Conservation (phyloP, 2,797 vertebrate species). For the Chelmon rostratus region DNA sequence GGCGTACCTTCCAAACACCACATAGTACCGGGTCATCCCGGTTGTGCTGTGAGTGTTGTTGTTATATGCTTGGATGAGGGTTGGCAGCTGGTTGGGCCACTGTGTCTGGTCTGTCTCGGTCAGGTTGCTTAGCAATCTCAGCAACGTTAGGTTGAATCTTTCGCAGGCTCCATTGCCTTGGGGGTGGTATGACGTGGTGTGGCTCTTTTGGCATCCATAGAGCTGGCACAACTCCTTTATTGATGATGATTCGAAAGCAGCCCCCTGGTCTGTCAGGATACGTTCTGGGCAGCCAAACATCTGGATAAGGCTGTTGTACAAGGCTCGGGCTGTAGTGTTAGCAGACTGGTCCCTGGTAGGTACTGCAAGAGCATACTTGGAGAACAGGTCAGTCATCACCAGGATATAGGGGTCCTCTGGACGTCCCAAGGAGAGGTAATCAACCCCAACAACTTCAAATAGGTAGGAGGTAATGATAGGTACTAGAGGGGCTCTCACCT, state of each 20-base stretch:
- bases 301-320: constrained; percentile 1
- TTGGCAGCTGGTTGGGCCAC: not conserved
- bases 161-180: not conserved
- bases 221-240: not conserved
- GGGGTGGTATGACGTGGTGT: not conserved
- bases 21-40: too few relatives aligned
- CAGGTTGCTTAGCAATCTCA: not conserved
- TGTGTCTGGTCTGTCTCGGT: not conserved
- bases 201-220: constrained; percentile 1
- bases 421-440: not conserved
- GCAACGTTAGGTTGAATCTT: not conserved
- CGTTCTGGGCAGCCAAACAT: constrained; percentile 6
- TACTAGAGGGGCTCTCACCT: not conserved
- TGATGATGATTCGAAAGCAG: not conserved
- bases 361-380: not conserved
- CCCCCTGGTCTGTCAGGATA: not conserved
- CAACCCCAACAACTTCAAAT: constrained; percentile 14
- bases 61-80: too few relatives aligned
- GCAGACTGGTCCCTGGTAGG: constrained; percentile 17
- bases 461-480: not conserved
- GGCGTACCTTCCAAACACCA: too few relatives aligned
- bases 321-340: not conserved
- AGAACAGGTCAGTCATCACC: constrained; percentile 24
- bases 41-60: too few relatives aligned
- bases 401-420: constrained; percentile 11